Evolutionary conservation across 2,888 invertebrate genomes (phyloP).

Genomic region (Tethea ocularis): DNA sequence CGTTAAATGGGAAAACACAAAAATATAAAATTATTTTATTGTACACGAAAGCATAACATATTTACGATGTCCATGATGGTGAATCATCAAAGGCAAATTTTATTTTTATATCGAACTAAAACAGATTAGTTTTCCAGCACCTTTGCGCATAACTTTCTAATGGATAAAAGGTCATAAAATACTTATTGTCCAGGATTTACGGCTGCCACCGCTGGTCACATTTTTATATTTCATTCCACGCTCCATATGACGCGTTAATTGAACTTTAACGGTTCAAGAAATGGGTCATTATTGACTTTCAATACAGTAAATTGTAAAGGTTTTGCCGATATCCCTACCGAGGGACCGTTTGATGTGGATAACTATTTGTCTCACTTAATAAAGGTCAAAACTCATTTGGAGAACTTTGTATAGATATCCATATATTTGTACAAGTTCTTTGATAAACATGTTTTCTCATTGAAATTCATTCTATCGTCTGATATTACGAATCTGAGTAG

Average conservation of each 20-base stretch:
- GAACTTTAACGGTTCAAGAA: constrained; percentile 70
- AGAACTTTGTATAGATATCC: background rate
- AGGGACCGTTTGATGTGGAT: background rate
- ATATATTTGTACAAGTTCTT: background rate
- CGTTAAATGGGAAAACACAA: background rate
- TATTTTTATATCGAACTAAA: constrained; percentile 34
- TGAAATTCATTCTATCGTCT: background rate
- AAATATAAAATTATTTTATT: background rate
- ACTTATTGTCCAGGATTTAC: constrained; percentile 64
- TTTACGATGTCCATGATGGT: constrained; percentile 4
- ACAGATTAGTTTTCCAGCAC: constrained; percentile 38
- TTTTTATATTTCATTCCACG: constrained; percentile 77
- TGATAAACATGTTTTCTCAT: background rate
- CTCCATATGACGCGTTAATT: constrained; percentile 67
- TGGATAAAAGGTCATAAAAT: constrained; percentile 60
- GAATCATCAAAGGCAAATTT: constrained; percentile 20
- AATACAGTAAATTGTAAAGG: constrained; percentile 18
- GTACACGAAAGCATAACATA: background rate
- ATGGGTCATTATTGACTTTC: constrained; percentile 65
- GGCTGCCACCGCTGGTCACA: constrained; percentile 54
- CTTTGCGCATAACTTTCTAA: constrained; percentile 42
- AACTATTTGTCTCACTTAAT: constrained; percentile 1
- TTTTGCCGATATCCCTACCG: background rate
- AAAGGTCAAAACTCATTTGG: background rate
- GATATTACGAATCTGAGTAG: background rate